Evolutionary conservation across 2,888 invertebrate genomes (phyloP).

Genomic region (Stenichneumon culpator): DNA sequence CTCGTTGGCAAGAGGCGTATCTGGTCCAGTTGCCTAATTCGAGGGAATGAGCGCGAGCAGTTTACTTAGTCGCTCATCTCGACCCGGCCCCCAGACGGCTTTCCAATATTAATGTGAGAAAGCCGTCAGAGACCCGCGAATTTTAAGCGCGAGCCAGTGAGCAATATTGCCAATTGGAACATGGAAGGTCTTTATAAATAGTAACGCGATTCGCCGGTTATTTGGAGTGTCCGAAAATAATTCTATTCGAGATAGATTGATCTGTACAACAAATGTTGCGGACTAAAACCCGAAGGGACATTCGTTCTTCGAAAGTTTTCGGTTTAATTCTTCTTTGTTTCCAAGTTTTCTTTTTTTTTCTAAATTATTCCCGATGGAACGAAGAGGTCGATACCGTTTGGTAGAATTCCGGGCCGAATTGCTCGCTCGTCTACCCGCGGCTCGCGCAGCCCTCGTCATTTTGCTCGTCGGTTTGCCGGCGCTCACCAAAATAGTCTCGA

Average conservation of each 20-base stretch:
- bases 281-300: slow-evolving; percentile 24
- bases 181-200: slow-evolving; percentile 62
- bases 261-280: not conserved
- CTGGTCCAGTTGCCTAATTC: slow-evolving; percentile 75
- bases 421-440: slow-evolving; percentile 19
- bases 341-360: not conserved
- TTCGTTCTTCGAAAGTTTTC: slow-evolving; percentile 25
- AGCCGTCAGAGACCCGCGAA: not conserved
- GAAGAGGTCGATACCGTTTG: slow-evolving; percentile 10
- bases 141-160: not conserved
- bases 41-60: slow-evolving; percentile 23
- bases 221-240: slow-evolving; percentile 55
- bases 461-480: slow-evolving; percentile 51
- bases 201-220: slow-evolving; percentile 41
- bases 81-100: not conserved
- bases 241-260: slow-evolving; percentile 14
- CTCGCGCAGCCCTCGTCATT: slow-evolving; percentile 18
- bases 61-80: slow-evolving; percentile 14
- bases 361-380: slow-evolving; percentile 39
- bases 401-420: slow-evolving; percentile 56
- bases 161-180: slow-evolving; percentile 58
- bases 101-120: slow-evolving; percentile 12
- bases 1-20: slow-evolving; percentile 76
- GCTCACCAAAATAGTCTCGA: slow-evolving; percentile 67
- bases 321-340: not conserved